Conservation (phyloP, 2,113 vertebrate genomes). For the Cisticola juncidis region DNA sequence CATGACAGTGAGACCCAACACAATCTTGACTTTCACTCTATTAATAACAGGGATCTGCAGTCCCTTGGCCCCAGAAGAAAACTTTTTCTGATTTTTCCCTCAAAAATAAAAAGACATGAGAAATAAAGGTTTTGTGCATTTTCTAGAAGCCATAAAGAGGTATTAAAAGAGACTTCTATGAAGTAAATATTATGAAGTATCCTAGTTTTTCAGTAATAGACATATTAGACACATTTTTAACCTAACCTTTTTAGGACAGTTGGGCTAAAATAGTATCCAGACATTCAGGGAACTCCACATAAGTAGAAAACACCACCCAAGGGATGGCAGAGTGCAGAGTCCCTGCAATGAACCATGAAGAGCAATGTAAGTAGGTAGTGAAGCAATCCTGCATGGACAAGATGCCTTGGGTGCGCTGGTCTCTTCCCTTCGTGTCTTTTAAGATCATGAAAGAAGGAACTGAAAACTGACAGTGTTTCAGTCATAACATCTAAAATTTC, state of each 20-base stretch:
- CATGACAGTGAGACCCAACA: neutral
- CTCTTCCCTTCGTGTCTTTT: neutral
- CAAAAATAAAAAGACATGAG: neutral
- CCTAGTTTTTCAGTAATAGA: neutral
- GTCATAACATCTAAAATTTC: neutral
- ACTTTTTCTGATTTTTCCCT: constrained; percentile 4
- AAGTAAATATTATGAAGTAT: neutral
- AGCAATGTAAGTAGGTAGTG: rapidly evolving
- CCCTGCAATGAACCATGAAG: rapidly evolving
- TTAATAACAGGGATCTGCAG: neutral
- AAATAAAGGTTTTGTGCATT: neutral
- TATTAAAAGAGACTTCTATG: neutral
- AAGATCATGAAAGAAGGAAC: neutral
- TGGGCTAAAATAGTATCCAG: neutral
- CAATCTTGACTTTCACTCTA: neutral
- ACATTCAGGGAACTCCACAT: neutral
- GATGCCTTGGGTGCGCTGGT: neutral
- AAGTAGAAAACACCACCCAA: neutral
- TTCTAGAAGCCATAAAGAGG: neutral
- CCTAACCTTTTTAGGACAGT: neutral
- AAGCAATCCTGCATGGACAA: neutral
- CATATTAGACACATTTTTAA: neutral
- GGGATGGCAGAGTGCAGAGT: neutral
- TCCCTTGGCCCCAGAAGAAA: neutral
- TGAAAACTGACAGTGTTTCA: neutral